These are phyloP conservation scores for Eospalax fontanierii DNA, from an alignment of 2,797 vertebrate species.

Conservation along the genomic window DNA sequence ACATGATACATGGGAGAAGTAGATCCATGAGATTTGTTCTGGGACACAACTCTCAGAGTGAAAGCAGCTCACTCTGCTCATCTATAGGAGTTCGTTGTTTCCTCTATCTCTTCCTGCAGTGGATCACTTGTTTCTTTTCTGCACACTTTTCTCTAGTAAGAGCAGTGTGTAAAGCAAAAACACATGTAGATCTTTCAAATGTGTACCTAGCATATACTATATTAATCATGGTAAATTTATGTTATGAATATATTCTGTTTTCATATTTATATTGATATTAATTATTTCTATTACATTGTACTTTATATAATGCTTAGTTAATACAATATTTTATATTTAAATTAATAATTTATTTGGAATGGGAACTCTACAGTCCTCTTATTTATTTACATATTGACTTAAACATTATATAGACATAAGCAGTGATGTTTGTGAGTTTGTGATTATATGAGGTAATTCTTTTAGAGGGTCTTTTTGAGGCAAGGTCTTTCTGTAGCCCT, in stretches of 20 bases:
- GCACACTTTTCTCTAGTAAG: slow-evolving; percentile 11
- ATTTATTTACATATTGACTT: neutral
- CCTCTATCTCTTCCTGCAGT: no score
- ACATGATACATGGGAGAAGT: neutral
- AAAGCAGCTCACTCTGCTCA: neutral
- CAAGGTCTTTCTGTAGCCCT: no score
- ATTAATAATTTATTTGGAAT: neutral
- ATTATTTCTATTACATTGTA: neutral
- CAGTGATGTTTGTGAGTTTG: neutral
- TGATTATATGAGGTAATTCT: neutral
- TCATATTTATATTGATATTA: neutral
- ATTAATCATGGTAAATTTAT: neutral
- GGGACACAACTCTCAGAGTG: neutral
- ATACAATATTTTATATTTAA: neutral
- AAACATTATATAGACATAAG: slow-evolving; percentile 12
- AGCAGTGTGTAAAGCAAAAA: neutral
- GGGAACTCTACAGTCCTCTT: slow-evolving; percentile 10
- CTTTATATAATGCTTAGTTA: neutral
- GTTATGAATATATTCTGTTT: neutral
- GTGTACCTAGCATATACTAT: neutral
- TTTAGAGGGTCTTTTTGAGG: no score
- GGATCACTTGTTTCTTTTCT: neutral
- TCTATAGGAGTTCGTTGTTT: neutral
- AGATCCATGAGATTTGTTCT: neutral
- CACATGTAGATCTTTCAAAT: neutral